Evolutionary conservation across 1,140 invertebrate genomes (phyloP).

Genomic region (Drosophila saltans): DNA sequence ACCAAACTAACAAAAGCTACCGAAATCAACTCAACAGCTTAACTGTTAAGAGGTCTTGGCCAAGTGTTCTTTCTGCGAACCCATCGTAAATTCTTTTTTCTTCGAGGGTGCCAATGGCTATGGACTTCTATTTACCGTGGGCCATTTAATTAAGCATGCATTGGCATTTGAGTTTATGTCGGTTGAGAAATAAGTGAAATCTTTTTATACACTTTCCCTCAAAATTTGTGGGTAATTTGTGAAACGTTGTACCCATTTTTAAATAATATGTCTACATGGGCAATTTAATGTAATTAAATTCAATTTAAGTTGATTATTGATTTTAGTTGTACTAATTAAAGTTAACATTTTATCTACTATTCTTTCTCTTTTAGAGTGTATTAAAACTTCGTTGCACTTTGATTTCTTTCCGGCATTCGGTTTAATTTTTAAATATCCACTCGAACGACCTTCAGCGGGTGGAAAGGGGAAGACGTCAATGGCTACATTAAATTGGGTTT

Average conservation of each 20-base stretch:
- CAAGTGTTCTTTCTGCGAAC: not conserved
- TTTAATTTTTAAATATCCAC: constrained; percentile 3
- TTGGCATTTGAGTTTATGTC: constrained; percentile 59
- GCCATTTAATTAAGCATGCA: constrained; percentile 65
- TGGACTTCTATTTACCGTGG: not conserved
- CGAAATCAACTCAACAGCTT: constrained; percentile 3
- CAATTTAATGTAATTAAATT: too few species aligned
- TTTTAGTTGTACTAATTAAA: too few species aligned
- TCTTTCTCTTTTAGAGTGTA: not conserved
- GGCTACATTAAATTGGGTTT: constrained; percentile 6
- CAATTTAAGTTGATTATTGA: too few species aligned
- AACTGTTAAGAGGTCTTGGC: constrained; percentile 12
- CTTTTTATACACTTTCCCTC: not conserved
- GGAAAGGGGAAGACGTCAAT: constrained; percentile 13
- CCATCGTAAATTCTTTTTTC: constrained; percentile 32
- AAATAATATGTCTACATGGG: too few species aligned
- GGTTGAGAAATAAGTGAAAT: constrained; percentile 29
- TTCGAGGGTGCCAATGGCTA: constrained; percentile 4
- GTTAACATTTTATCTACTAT: too few species aligned
- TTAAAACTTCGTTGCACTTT: not conserved
- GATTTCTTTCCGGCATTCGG: not conserved
- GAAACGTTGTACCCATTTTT: too few species aligned
- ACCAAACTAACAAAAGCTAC: constrained; percentile 29
- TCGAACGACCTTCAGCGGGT: constrained; percentile 57
- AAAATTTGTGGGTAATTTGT: not conserved